Evolutionary conservation across 1,140 invertebrate genomes (phyloP), one percentile per base, ranked within the genome.

Genomic region (Chrysomallon squamiferum): DNA sequence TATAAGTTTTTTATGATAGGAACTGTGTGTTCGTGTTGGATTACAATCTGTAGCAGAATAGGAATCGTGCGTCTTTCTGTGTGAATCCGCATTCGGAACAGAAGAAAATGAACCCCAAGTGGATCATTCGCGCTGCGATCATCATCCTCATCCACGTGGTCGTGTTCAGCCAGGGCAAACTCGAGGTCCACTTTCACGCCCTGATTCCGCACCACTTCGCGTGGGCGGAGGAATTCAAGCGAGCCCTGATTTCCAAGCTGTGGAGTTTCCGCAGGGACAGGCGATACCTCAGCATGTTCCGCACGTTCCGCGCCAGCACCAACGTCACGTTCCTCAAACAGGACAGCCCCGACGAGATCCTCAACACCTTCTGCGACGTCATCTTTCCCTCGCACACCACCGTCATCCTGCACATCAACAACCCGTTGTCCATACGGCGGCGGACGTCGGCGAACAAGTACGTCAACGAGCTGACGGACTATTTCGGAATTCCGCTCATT

Each of bases 351-450:
- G 35, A 50, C 32, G 69, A 69, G 57, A 75, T 75, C n/a, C 60
- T 74, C 60, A 33, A 56, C 29, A 43, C 66, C 2, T 61, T 71
- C 43, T 74, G 72, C 56, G 54, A 62, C 32, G 62, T 64, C 18
- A 38, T 74, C 15, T 60, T 74, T 47, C 49, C 59, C 43, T 59
- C 63, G 22, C 59, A 68, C n/a, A 62, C 66, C 15, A 57, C 66
- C 4, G 66, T 69, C 4, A 41, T 74, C 18, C 33, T 74, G 15
- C 68, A 69, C 58, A 67, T 74, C 61, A 71, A 74, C 47, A 74
- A 74, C 59, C 72, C 69, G 0, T 13, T 64, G 33, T 25, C 52
- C 2, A 57, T 68, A 7, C 38, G 58, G n/a, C 22, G 58, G 7
- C 20, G 66, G 38, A 43, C 69, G 15, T 32, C 56, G 9, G 63